These are phyloP conservation scores for Amblyraja radiata DNA, from an alignment of 2,797 vertebrate genomes.

Conservation along the genomic window DNA sequence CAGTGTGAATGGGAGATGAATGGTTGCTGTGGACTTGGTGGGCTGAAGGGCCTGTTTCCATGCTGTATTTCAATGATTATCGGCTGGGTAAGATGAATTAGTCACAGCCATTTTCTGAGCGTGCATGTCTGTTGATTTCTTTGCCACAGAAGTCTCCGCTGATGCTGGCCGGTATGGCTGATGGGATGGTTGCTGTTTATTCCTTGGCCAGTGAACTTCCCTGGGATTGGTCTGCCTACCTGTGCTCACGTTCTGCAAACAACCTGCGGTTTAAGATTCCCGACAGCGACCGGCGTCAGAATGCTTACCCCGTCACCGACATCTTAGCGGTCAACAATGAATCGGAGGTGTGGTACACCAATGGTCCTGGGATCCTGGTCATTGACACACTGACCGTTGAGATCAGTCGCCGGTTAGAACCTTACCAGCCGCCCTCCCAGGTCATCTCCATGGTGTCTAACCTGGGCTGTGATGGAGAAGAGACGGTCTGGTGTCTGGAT, in stretches of 20 bases:
- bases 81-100: background rate
- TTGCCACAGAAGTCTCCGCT: constrained; percentile 62
- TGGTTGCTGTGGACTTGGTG: too few relatives aligned
- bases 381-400: constrained; percentile 64
- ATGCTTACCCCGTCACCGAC: constrained; percentile 69
- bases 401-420: constrained; percentile 72
- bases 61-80: too few relatives aligned
- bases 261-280: constrained; percentile 69
- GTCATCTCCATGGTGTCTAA: constrained; percentile 66
- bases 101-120: background rate
- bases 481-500: constrained; percentile 84
- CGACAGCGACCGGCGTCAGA: constrained; percentile 79
- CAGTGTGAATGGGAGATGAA: too few relatives aligned
- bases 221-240: constrained; percentile 68
- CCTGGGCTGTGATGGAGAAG: constrained; percentile 71
- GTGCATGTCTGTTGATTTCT: background rate
- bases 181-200: constrained; percentile 77
- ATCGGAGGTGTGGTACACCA: constrained; percentile 85
- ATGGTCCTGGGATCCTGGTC: constrained; percentile 80
- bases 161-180: constrained; percentile 82
- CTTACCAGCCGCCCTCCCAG: constrained; percentile 64
- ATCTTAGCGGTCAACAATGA: constrained; percentile 74
- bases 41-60: too few relatives aligned
- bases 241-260: constrained; percentile 87
- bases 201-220: constrained; percentile 67